Base-by-base conservation (phyloP, 2,888 invertebrate genomes). In the Nymphalis c-album region DNA sequence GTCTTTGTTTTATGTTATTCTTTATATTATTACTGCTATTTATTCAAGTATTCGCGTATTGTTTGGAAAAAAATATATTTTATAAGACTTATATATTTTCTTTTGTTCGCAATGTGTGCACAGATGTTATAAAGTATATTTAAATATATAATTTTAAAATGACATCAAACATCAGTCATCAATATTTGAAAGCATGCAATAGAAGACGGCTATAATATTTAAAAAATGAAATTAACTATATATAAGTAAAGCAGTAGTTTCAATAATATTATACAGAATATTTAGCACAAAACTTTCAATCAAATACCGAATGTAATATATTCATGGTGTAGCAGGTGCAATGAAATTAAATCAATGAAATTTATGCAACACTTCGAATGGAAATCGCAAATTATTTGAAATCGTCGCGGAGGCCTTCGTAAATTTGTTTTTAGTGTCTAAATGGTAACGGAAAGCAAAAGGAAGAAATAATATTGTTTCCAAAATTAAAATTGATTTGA, bases 241-340 rank as follows among this genome's bases (percentile, higher is more conserved):
- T 0, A 40, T 40, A 31, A 31, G 6, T 31, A 6, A 31, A 31
- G 6, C 5, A 6, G 26, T 31, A 22, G 22, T 22, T 31, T 31
- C n/a, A 18, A 48, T 8, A 51, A 51, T 51, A 51, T 31, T 17
- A 53, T 53, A 45, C 35, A 10, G 7, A 57, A 18, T 22, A 64
- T 59, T 63, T 47, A 53, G 40, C 17, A 46, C 16, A 31, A 45
- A 63, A 57, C n/a, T n/a, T 50, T 64, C 47, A 26, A 48, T 35
- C 22, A 60, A 31, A 63, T 26, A 50, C 22, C 18, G 13, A 64
- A 64, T 57, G 1, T 48, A 63, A 60, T 68, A 64, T 60, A 64
- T 64, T 61, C 57, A 35, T 60, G 50, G 26, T 57, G 64, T 53
- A 60, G 55, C 47, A 63, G 55, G 60, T 68, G 57, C 60, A 57